Evolutionary conservation across 1,140 invertebrate species (phyloP).

Genomic region (Akabosia matsudoensis): DNA sequence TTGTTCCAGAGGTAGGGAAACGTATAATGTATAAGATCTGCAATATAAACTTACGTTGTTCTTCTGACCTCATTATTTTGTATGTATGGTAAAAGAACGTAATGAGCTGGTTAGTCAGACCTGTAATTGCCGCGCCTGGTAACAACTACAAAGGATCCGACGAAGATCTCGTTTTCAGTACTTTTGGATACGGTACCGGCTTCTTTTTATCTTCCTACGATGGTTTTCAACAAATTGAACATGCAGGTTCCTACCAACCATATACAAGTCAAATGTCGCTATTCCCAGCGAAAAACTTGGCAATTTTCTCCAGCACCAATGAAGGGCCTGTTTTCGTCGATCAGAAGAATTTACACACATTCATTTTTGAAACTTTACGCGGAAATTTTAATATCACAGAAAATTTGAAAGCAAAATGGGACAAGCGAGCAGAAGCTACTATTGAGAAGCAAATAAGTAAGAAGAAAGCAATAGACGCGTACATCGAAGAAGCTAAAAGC

Average conservation of each 20-base stretch:
- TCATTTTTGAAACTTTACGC: not conserved
- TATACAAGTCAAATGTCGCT: conserved; percentile 8
- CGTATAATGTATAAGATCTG: not conserved
- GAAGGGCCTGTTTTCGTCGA: not conserved
- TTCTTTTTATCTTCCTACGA: not conserved
- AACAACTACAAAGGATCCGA: no score
- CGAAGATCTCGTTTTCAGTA: not conserved
- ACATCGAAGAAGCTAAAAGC: not conserved
- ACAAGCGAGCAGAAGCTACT: not conserved
- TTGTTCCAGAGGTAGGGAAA: conserved; percentile 32
- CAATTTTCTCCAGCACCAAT: conserved; percentile 19
- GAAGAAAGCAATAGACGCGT: not conserved
- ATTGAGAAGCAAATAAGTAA: not conserved
- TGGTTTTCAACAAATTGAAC: conserved; percentile 12
- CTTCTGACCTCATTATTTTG: not conserved
- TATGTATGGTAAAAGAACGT: not conserved
- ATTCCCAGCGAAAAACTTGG: conserved; percentile 24
- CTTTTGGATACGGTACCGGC: not conserved
- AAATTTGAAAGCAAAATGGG: not conserved
- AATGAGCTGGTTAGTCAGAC: no score
- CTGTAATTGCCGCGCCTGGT: no score
- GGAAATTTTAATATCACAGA: not conserved
- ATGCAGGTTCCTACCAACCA: not conserved
- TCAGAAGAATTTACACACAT: not conserved
- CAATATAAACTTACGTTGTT: not conserved